Evolutionary conservation across 2,113 vertebrate genomes (phyloP), one percentile per base, ranked within the genome.

Genomic region (Oryzias celebensis): DNA sequence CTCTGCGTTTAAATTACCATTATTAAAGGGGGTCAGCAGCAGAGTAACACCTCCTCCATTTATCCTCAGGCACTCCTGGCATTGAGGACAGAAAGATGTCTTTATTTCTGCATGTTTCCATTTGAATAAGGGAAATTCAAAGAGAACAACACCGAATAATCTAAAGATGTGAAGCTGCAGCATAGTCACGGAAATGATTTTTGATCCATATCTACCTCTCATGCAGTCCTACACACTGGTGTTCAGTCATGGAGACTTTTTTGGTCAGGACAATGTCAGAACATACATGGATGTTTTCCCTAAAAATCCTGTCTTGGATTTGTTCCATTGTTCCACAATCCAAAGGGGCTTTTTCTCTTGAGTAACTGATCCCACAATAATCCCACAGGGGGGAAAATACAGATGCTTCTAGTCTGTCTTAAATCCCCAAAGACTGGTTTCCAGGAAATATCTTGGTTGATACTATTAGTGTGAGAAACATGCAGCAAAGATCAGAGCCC

Each of bases 11-110:
- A 63, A 71, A 68, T 24, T 18, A 36, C 36, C 48, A 4, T 62
- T 60, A 62, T 63, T 77, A 64, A 79, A 63, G 16, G 45, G 42
- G 78, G 62, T 71, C 57, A 81, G 54, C 13, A 55, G 55, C 5
- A 72, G 52, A 65, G 58, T 24, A 62, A 53, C 53, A 36, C 16
- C 17, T 20, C 16, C 59, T 61, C 3, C 43, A 48, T 60, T 66
- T 49, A 55, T 72, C 50, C 58, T 70, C 26, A 46, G 64, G 59
- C 55, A 67, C 14, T 46, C 5, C 14, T 52, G 5, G 41, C 8
- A 58, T 16, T 45, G 20, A 52, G 0, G 18, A 51, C 23, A 24
- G 14, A 4, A 43, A n/a, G 42, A 49, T 12, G 18, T 41, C 8
- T 14, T 16, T 18, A 2, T 55, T 48, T 42, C 46, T 18, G 14